These are phyloP conservation scores for Enteromius viviparus DNA, from an alignment of 2,797 vertebrate genomes.

Conservation along the genomic window DNA sequence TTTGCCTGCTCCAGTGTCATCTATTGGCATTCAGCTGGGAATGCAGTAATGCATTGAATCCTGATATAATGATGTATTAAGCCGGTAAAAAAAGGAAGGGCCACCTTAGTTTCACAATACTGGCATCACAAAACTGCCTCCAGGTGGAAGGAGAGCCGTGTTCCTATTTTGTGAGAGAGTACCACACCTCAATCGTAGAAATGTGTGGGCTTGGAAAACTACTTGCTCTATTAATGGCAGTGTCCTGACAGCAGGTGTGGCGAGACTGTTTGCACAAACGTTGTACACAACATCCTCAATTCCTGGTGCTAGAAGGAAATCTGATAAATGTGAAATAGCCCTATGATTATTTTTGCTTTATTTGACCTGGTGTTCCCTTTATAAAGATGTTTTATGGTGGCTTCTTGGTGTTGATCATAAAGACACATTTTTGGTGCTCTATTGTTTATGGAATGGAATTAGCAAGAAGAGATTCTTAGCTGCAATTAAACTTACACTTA, in stretches of 20 bases:
- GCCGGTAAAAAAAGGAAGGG: neutral
- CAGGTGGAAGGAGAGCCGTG: slow-evolving; percentile 6
- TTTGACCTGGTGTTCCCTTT: neutral
- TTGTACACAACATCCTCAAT: neutral
- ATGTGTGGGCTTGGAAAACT: slow-evolving; percentile 1
- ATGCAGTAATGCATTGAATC: neutral
- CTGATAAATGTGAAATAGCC: neutral
- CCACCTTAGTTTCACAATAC: slow-evolving; percentile 29
- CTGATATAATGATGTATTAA: slow-evolving; percentile 1
- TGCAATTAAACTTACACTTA: neutral
- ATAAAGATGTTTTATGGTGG: neutral
- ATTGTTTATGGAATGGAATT: neutral
- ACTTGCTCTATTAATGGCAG: slow-evolving; percentile 1
- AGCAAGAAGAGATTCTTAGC: neutral
- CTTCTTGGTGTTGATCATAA: neutral
- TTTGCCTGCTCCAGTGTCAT: neutral
- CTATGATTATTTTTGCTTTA: neutral
- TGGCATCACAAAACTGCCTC: slow-evolving; percentile 16
- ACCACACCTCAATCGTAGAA: slow-evolving; percentile 14
- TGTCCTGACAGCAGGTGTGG: neutral
- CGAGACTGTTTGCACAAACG: slow-evolving; percentile 26
- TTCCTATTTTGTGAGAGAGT: neutral
- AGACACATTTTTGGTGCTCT: neutral
- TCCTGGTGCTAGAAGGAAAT: slow-evolving; percentile 25
- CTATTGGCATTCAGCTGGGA: neutral